A percentile compares a stretch with the other conserved stretches of the same genome.
phyloP scores from a whole-genome alignment of 1,140 invertebrate genomes.

The Globodera rostochiensis region DNA sequence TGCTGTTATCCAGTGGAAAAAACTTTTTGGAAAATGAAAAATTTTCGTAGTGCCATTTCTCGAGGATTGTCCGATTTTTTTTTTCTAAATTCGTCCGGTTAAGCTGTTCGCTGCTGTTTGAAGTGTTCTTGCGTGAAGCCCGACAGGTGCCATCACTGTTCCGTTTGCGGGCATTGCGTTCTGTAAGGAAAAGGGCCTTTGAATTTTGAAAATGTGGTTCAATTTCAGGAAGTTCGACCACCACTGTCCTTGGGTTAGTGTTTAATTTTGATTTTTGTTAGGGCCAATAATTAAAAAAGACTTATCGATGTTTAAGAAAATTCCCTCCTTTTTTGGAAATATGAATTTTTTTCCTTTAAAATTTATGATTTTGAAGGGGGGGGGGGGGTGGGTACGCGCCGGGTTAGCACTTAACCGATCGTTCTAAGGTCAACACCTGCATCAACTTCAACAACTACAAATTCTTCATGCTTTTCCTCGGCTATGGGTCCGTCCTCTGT shows the following conservation, averaged over 20 bases:
- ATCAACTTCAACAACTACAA: slow-evolving; percentile 62
- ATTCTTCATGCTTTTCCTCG: slow-evolving; percentile 60
- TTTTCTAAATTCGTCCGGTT: background rate
- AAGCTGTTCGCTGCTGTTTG: slow-evolving; percentile 46
- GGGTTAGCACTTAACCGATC: background rate
- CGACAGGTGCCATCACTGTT: slow-evolving; percentile 63
- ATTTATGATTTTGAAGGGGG: background rate
- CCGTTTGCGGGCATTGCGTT: slow-evolving; percentile 57
- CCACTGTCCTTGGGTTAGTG: slow-evolving; percentile 55
- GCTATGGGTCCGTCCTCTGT: slow-evolving; percentile 55
- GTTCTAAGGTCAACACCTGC: slow-evolving; percentile 62
- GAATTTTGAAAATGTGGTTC: no score
- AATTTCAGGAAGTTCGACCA: slow-evolving; percentile 45
- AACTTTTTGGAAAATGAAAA: no score
- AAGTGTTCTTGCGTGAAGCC: slow-evolving; percentile 59
- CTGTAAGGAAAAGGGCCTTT: slow-evolving; percentile 18
- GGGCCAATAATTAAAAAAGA: no score
- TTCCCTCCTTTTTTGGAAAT: no score
- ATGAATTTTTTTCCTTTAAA: background rate
- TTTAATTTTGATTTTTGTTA: background rate
- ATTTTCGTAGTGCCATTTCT: no score
- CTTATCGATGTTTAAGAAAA: no score
- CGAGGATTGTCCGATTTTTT: slow-evolving; percentile 5
- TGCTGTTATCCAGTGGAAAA: no score
- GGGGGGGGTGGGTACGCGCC: background rate